These are phyloP conservation scores for Syrphus vitripennis DNA, from an alignment of 2,888 invertebrate genomes.

Conservation along the genomic window DNA sequence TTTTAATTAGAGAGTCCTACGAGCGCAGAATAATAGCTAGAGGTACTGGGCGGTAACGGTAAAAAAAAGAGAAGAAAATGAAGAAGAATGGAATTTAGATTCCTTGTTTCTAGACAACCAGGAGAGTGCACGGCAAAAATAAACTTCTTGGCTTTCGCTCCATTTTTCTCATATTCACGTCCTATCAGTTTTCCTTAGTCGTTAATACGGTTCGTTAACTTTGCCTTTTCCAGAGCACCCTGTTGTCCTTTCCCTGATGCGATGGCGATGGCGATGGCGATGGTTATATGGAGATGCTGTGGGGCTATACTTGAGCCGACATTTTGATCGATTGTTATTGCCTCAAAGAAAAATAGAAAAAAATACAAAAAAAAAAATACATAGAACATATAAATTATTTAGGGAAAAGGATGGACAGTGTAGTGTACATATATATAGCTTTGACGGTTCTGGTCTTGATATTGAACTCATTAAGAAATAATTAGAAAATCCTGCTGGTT, in stretches of 20 bases:
- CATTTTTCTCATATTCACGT: constrained; percentile 57
- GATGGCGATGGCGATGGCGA: no score
- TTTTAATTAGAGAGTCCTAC: constrained; percentile 56
- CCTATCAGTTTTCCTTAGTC: constrained; percentile 65
- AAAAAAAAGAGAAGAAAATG: not conserved
- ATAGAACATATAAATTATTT: constrained; percentile 67
- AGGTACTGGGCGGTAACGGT: constrained; percentile 21
- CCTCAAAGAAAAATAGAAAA: constrained; percentile 27
- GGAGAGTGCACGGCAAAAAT: constrained; percentile 62
- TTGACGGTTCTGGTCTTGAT: constrained; percentile 54
- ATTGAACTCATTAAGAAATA: constrained; percentile 71
- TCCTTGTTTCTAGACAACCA: constrained; percentile 52
- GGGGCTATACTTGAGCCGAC: constrained; percentile 70
- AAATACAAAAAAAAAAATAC: not conserved
- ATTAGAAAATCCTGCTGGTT: constrained; percentile 63
- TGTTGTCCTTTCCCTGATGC: constrained; percentile 38
- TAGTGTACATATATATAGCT: no score
- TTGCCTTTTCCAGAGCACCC: constrained; percentile 56
- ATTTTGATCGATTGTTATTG: constrained; percentile 71
- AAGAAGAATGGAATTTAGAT: constrained; percentile 69
- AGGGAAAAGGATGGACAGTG: constrained; percentile 46
- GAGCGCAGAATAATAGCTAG: constrained; percentile 55
- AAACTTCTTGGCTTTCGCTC: constrained; percentile 62
- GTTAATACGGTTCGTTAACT: constrained; percentile 71
- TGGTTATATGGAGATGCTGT: constrained; percentile 65